Percentiles rank a stretch among this genome's conserved stretches.
These are phyloP conservation scores for Xylocampa areola DNA, from an alignment of 2,888 invertebrate species.

Conservation along the genomic window DNA sequence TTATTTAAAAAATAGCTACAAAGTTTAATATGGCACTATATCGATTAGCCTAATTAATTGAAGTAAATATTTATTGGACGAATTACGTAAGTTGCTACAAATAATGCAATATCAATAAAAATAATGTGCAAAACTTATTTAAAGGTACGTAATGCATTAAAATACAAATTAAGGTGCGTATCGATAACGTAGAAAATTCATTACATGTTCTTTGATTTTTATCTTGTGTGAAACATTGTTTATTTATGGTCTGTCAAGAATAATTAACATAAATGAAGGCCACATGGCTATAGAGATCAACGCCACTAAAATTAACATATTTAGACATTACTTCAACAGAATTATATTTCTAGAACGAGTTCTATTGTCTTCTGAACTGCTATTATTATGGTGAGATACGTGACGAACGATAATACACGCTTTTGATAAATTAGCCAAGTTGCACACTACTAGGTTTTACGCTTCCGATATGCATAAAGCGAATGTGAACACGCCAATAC, in stretches of 20 bases:
- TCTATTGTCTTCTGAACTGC: slow-evolving; percentile 27
- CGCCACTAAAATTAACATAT: slow-evolving; percentile 46
- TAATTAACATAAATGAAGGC: slow-evolving; percentile 46
- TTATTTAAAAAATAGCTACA: slow-evolving; percentile 25
- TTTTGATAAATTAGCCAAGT: slow-evolving; percentile 16
- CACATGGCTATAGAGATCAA: slow-evolving; percentile 35
- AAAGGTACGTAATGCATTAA: slow-evolving; percentile 12
- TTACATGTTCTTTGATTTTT: slow-evolving; percentile 7
- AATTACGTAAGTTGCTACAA: slow-evolving; percentile 19
- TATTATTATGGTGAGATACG: slow-evolving; percentile 24
- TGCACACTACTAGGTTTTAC: slow-evolving; percentile 14
- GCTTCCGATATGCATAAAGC: too few species aligned
- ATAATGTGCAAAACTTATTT: slow-evolving; percentile 9
- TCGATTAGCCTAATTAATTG: slow-evolving; percentile 15
- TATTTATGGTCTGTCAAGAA: slow-evolving; percentile 6
- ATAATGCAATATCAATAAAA: slow-evolving; percentile 21
- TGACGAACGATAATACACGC: slow-evolving; percentile 21
- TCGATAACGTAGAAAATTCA: slow-evolving; percentile 6
- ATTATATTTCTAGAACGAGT: slow-evolving; percentile 32
- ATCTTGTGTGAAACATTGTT: slow-evolving; percentile 18
- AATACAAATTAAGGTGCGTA: slow-evolving; percentile 15
- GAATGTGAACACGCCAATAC: not conserved
- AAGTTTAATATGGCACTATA: slow-evolving; percentile 26
- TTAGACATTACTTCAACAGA: slow-evolving; percentile 26
- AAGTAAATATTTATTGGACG: slow-evolving; percentile 14